Evolutionary conservation across 2,113 vertebrate genomes (phyloP).

Genomic region (Callorhinus ursinus): DNA sequence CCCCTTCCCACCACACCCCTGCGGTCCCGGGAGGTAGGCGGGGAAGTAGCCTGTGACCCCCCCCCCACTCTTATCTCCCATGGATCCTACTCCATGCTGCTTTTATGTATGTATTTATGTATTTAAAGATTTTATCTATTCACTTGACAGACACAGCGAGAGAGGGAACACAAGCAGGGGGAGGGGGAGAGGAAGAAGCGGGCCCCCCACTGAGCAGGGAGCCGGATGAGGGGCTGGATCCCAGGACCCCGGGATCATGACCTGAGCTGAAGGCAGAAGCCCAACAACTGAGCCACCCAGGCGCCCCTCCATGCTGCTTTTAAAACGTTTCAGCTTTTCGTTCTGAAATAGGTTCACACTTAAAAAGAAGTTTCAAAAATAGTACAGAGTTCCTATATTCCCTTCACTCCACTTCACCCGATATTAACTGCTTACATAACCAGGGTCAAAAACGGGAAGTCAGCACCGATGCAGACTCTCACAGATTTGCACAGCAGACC

Average conservation of each 20-base stretch:
- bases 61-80: not conserved
- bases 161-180: too few relatives aligned
- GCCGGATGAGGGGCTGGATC: too few relatives aligned
- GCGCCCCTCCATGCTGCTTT: not conserved
- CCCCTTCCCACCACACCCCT: not conserved
- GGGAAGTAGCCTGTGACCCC: too few relatives aligned
- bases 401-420: not conserved
- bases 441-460: not conserved
- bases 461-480: fast-evolving
- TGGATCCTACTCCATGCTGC: not conserved
- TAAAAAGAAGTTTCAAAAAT: not conserved
- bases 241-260: too few relatives aligned
- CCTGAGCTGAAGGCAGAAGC: too few relatives aligned
- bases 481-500: fast-evolving
- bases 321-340: not conserved
- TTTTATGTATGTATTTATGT: not conserved
- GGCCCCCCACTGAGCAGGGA: too few relatives aligned
- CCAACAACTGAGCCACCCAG: too few relatives aligned
- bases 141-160: too few relatives aligned
- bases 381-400: not conserved
- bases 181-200: too few relatives aligned
- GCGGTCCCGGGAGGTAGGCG: not conserved
- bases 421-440: not conserved
- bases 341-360: not conserved
- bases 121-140: too few relatives aligned